These are phyloP conservation scores for Stegodyphus mimosarum DNA, from an alignment of 1,140 invertebrate genomes.

Conservation along the genomic window DNA sequence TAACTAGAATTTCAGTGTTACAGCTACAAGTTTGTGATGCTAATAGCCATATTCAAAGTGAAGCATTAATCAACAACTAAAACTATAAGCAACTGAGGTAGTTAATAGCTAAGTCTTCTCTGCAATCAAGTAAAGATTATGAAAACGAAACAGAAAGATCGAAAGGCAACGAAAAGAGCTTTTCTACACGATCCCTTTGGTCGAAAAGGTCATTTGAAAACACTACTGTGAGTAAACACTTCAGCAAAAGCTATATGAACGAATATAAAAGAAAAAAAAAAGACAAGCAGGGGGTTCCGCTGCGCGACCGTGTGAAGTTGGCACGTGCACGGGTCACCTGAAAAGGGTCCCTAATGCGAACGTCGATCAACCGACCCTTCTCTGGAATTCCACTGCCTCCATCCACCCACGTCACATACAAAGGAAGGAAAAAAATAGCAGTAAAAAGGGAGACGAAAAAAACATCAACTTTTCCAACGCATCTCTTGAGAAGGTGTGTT, in stretches of 20 bases:
- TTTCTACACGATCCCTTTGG: neutral
- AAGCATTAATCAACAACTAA: too few relatives aligned
- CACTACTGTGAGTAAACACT: neutral
- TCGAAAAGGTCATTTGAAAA: slow-evolving; percentile 44
- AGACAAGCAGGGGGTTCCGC: neutral
- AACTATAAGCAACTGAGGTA: too few relatives aligned
- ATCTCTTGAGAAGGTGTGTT: neutral
- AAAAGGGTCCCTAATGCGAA: slow-evolving; percentile 61
- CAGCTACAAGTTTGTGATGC: too few relatives aligned
- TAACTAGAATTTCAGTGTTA: too few relatives aligned
- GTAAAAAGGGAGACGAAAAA: neutral
- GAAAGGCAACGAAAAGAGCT: too few relatives aligned
- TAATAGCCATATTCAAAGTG: too few relatives aligned
- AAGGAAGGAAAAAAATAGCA: slow-evolving; percentile 1
- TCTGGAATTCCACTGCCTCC: neutral
- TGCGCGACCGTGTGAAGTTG: slow-evolving; percentile 52
- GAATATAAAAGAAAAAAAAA: slow-evolving; percentile 17
- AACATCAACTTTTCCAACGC: neutral
- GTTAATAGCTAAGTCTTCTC: too few relatives aligned
- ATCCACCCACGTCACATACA: slow-evolving; percentile 7
- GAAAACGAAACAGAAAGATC: too few relatives aligned
- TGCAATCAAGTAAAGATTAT: too few relatives aligned
- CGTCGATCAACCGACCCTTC: slow-evolving; percentile 52
- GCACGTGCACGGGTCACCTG: slow-evolving; percentile 57
- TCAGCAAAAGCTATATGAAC: slow-evolving; percentile 10